Percentiles rank a stretch among this genome's conserved stretches.
phyloP scores from a whole-genome alignment of 2,888 invertebrate genomes.

The Xylocampa areola region DNA sequence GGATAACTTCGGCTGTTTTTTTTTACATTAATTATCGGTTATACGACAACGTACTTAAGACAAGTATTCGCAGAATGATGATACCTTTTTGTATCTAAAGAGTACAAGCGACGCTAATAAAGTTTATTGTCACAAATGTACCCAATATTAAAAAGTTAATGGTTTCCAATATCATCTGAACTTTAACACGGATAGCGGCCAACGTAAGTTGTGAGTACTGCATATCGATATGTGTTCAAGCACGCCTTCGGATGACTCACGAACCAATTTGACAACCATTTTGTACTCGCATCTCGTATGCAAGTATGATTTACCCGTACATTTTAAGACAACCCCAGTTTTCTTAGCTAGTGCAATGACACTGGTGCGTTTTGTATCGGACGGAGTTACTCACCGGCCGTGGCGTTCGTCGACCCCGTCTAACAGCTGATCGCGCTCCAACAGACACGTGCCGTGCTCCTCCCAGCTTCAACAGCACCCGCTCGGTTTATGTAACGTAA shows the following conservation, averaged over 20 bases:
- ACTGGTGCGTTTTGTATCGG: slow-evolving; percentile 64
- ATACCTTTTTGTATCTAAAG: slow-evolving; percentile 7
- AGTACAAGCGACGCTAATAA: slow-evolving; percentile 23
- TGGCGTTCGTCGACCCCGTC: slow-evolving; percentile 69
- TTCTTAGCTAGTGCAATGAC: slow-evolving; percentile 68
- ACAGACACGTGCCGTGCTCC: slow-evolving; percentile 68
- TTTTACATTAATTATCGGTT: too few species aligned
- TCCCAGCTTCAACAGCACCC: slow-evolving; percentile 49
- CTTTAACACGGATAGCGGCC: slow-evolving; percentile 22
- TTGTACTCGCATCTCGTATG: slow-evolving; percentile 48
- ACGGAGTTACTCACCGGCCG: slow-evolving; percentile 69
- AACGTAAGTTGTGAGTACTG: slow-evolving; percentile 7
- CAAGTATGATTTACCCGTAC: slow-evolving; percentile 57
- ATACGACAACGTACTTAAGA: too few species aligned
- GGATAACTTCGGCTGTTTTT: too few species aligned
- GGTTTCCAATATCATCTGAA: slow-evolving; percentile 9
- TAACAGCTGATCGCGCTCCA: slow-evolving; percentile 72
- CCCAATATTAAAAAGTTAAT: slow-evolving; percentile 25
- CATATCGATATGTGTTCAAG: slow-evolving; percentile 37
- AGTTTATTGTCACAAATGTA: slow-evolving; percentile 25
- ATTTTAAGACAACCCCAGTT: slow-evolving; percentile 59
- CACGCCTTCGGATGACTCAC: slow-evolving; percentile 51
- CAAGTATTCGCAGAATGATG: slow-evolving; percentile 34
- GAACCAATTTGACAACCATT: slow-evolving; percentile 51
- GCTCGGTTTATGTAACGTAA: slow-evolving; percentile 41